These are phyloP conservation scores for Plutomurus gul DNA, from an alignment of 1,140 invertebrate species.

Conservation along the genomic window DNA sequence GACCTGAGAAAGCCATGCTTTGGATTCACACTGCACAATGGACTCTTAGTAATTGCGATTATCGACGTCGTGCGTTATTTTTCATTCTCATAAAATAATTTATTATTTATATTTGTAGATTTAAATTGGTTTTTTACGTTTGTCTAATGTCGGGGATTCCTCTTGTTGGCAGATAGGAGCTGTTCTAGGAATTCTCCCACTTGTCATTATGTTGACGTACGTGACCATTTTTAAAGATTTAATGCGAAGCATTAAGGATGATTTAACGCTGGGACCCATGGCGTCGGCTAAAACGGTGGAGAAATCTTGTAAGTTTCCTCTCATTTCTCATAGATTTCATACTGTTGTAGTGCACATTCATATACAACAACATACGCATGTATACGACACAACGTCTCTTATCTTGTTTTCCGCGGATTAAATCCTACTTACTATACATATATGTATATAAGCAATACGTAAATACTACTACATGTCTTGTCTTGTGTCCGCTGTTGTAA, in stretches of 20 bases:
- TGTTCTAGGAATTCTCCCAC: conserved; percentile 32
- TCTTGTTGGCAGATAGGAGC: conserved; percentile 24
- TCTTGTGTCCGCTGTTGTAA: too few relatives aligned
- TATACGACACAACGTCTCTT: too few relatives aligned
- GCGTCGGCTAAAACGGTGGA: conserved; percentile 44
- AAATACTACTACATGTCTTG: too few relatives aligned
- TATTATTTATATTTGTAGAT: neutral
- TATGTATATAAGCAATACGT: too few relatives aligned
- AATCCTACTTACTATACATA: too few relatives aligned
- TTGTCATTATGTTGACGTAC: conserved; percentile 34
- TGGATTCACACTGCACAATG: conserved; percentile 40
- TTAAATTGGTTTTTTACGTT: neutral
- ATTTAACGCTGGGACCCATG: conserved; percentile 30
- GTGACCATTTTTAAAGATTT: conserved; percentile 44
- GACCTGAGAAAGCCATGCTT: conserved; percentile 37
- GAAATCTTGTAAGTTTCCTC: conserved; percentile 37
- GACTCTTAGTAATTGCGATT: conserved; percentile 33
- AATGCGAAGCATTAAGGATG: conserved; percentile 36
- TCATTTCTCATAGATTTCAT: too few relatives aligned
- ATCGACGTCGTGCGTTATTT: conserved; percentile 37
- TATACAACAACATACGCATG: too few relatives aligned
- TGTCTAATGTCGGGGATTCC: neutral
- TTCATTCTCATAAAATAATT: neutral
- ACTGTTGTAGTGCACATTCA: too few relatives aligned
- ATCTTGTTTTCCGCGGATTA: too few relatives aligned